Evolutionary conservation across 2,113 vertebrate species (phyloP), one percentile per base, ranked within the genome.

Genomic region (Shinisaurus crocodilurus): DNA sequence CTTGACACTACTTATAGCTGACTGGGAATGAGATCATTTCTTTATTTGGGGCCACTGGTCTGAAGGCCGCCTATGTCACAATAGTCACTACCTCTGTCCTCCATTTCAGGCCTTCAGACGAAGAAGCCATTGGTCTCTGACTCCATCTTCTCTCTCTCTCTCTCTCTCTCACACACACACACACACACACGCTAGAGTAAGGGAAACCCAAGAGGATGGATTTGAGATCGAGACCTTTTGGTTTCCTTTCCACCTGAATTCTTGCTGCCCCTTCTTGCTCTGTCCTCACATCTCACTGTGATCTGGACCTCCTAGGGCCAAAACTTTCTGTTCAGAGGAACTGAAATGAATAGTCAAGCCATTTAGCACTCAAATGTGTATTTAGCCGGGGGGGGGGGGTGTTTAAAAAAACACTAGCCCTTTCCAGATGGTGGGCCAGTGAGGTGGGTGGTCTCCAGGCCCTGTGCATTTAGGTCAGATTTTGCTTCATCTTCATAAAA

Each of bases 281-380:
- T 87, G 85, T 90, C 85, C 87, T 87, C 75, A 1, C 89, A 91
- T 27, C 83, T 95, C 94, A 92, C 69, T 85, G 90, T 91, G 25
- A n/a, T n/a, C n/a, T n/a, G n/a, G 25, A 29, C 40, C 40, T 12
- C 43, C 45, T 23, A 18, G 92, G 89, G 60, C 94, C 93, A 79
- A 90, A 93, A 90, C 85, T 92, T 67, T 84, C 84, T 91, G 91
- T 94, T 94, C 16, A 90, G 91, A 79, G 90, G 91, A 86, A 90
- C 92, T 18, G 43, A 23, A 92, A 95, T n/a, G 84, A 95, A 70
- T 91, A 60, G 75, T 83, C 92, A 91, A 91, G 54, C 90, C 89
- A 82, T 91, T 85, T 87, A 27, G 65, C 93, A 7, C 37, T 37
- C 16, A n/a, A 84, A 85, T 43, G 40, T 37, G 76, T 0, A 81